These are phyloP conservation scores for Scaptomyza cyrtandrae DNA, from an alignment of 2,888 invertebrate genomes.

Conservation along the genomic window DNA sequence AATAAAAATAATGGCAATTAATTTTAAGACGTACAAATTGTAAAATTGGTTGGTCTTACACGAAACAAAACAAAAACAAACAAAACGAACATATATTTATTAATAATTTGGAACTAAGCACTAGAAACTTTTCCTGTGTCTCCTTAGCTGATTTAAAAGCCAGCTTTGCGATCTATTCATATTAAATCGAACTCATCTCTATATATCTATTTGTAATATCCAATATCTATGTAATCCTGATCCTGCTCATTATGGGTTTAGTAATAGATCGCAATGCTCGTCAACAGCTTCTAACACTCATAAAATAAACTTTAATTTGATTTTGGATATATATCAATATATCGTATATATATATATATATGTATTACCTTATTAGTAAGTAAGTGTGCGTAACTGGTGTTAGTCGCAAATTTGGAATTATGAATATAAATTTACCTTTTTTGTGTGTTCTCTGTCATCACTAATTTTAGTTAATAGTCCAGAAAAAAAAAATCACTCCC, in stretches of 20 bases:
- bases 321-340: constrained; percentile 25
- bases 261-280: constrained; percentile 43
- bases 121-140: constrained; percentile 74
- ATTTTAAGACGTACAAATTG: constrained; percentile 60
- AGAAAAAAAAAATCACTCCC: constrained; percentile 9
- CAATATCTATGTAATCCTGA: constrained; percentile 22
- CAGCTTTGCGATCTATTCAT: constrained; percentile 29
- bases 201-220: constrained; percentile 20
- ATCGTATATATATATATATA: constrained; percentile 29
- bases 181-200: constrained; percentile 1
- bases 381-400: constrained; percentile 83
- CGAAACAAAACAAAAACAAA: constrained; percentile 1
- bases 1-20: constrained; percentile 41
- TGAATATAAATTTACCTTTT: constrained; percentile 28
- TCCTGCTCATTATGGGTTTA: constrained; percentile 39
- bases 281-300: constrained; percentile 35
- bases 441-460: constrained; percentile 80
- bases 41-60: constrained; percentile 69
- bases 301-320: constrained; percentile 27
- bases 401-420: constrained; percentile 81
- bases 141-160: constrained; percentile 30
- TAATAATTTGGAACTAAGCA: constrained; percentile 55
- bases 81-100: constrained; percentile 39
- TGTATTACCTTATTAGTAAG: constrained; percentile 29
- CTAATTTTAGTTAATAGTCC: constrained; percentile 68